These are phyloP conservation scores for Eristalinus sepulchralis DNA, from an alignment of 2,888 invertebrate species.

Conservation along the genomic window DNA sequence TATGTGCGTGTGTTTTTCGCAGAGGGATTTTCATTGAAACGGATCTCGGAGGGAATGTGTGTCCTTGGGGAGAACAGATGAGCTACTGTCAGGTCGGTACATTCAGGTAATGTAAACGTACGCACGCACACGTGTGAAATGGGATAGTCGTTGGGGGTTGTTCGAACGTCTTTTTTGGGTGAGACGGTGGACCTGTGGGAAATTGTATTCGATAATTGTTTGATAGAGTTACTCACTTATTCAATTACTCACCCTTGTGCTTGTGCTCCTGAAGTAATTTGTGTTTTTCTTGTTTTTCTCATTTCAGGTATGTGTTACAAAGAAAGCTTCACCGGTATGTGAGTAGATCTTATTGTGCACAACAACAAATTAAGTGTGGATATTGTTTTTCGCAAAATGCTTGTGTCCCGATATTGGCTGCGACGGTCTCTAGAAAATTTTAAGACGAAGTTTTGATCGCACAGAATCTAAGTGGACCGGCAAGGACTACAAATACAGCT, in stretches of 20 bases:
- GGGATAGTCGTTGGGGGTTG: neutral
- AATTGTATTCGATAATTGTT: neutral
- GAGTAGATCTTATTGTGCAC: no score
- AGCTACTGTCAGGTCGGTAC: slow-evolving; percentile 2
- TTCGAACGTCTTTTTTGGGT: neutral
- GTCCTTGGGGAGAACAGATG: neutral
- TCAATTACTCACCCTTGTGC: neutral
- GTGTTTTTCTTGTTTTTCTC: slow-evolving; percentile 9
- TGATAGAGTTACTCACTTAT: slow-evolving; percentile 2
- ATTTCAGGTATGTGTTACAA: slow-evolving; percentile 47
- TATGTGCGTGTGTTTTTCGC: slow-evolving; percentile 4
- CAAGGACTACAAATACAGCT: no score
- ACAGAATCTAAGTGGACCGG: no score
- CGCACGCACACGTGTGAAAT: neutral
- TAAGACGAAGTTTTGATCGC: no score
- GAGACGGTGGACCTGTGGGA: neutral
- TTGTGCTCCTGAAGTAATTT: neutral
- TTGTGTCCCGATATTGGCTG: no score
- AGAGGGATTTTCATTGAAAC: slow-evolving; percentile 42
- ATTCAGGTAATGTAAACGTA: slow-evolving; percentile 26
- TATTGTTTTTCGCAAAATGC: no score
- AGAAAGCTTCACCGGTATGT: neutral
- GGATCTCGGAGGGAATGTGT: neutral
- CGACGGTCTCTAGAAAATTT: no score
- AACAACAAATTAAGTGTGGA: no score